Conservation (phyloP, 30 jellyfish, hydroid and myxozoan species). For the Catostylus mosaicus region DNA sequence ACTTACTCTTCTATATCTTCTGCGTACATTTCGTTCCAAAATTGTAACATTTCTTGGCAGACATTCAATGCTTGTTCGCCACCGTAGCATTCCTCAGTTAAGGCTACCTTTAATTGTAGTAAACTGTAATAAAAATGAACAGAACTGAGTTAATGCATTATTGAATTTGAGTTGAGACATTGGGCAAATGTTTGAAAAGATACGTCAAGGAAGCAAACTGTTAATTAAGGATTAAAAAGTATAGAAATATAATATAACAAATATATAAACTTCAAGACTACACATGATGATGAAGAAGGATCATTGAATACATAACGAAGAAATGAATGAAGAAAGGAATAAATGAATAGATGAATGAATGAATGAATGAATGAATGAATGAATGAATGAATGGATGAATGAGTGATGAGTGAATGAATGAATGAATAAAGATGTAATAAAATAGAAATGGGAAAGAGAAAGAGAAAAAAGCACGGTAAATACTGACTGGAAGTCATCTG, state of each 20-base stretch:
- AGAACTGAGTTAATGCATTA: background rate
- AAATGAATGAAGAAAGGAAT: background rate
- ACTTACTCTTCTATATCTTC: slow-evolving; percentile 69
- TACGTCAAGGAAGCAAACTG: background rate
- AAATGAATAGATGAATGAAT: background rate
- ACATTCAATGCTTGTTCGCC: slow-evolving; percentile 81
- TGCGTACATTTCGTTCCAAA: slow-evolving; percentile 73
- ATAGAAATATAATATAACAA: background rate
- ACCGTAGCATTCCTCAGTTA: slow-evolving; percentile 76
- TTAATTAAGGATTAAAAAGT: background rate
- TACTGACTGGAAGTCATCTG: slow-evolving; percentile 77
- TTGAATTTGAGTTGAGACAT: background rate
- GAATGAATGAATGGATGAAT: background rate
- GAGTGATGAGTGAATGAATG: slow-evolving; percentile 1
- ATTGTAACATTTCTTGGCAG: slow-evolving; percentile 74
- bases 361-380: background rate
- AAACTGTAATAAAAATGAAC: slow-evolving; percentile 45
- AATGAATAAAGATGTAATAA: background rate
- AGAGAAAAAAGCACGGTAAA: background rate
- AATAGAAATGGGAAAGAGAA: background rate
- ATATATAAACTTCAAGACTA: too few relatives aligned
- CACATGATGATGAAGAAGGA: background rate
- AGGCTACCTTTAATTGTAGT: slow-evolving; percentile 62
- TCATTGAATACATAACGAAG: background rate
- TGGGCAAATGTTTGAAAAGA: background rate